phyloP scores from a whole-genome alignment of 2,888 invertebrate species.

The Cactoblastis cactorum region DNA sequence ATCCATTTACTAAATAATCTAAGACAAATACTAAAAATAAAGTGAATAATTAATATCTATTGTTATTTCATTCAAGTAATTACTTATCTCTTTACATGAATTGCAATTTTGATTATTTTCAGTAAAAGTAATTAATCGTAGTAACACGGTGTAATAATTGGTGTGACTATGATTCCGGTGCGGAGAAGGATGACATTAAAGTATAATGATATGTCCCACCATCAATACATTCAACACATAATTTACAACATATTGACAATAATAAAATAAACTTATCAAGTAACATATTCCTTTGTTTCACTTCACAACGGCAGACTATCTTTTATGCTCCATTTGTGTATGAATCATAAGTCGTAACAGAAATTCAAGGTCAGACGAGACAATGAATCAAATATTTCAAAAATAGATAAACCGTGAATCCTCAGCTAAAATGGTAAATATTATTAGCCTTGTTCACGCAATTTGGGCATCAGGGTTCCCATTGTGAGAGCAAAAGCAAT shows the following conservation, averaged over 20 bases:
- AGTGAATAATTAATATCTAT: too few species aligned
- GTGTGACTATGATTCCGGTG: too few species aligned
- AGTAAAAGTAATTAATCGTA: too few species aligned
- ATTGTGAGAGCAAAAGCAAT: slow-evolving; percentile 56
- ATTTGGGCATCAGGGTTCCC: slow-evolving; percentile 37
- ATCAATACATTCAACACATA: too few species aligned
- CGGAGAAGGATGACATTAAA: too few species aligned
- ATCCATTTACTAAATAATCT: too few species aligned
- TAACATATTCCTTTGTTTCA: slow-evolving; percentile 7
- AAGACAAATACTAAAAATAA: too few species aligned
- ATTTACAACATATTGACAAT: neutral
- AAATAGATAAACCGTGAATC: neutral
- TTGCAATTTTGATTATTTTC: too few species aligned
- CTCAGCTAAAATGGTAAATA: slow-evolving; percentile 2
- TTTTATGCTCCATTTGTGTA: neutral
- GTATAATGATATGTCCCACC: too few species aligned
- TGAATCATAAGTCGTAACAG: neutral
- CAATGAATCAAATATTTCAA: neutral
- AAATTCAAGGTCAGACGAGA: neutral
- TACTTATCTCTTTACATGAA: too few species aligned
- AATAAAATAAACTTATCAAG: neutral
- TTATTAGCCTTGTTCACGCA: slow-evolving; percentile 23
- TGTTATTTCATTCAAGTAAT: too few species aligned
- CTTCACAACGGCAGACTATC: neutral
- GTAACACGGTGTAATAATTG: too few species aligned